Percentiles rank a stretch among this genome's conserved stretches.
Evolutionary conservation across 2,888 invertebrate species (phyloP).

Genomic region (Cosmorhoe ocellata): DNA sequence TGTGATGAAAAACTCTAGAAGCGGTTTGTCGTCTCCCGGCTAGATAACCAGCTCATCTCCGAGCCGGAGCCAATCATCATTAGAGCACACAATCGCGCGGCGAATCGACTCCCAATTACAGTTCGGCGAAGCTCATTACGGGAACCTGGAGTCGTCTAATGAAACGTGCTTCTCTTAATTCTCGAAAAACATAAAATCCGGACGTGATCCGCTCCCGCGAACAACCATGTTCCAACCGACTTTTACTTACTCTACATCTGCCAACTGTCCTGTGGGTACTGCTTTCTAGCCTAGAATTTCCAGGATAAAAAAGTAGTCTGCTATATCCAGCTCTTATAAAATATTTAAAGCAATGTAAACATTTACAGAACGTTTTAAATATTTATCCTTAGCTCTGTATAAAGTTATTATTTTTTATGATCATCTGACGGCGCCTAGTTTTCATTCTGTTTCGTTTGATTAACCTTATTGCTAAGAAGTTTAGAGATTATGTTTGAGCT

Average conservation of each 20-base stretch:
- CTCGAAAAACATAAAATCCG: constrained; percentile 23
- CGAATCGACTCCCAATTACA: constrained; percentile 16
- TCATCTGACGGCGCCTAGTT: no score
- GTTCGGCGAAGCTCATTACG: constrained; percentile 20
- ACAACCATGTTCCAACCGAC: not conserved
- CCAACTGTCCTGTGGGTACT: no score
- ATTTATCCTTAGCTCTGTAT: no score
- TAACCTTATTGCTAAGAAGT: constrained; percentile 6
- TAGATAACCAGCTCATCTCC: not conserved
- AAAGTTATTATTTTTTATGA: no score
- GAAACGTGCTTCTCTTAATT: constrained; percentile 20
- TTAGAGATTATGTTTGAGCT: not conserved
- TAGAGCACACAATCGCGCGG: constrained; percentile 1
- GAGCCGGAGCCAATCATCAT: constrained; percentile 15
- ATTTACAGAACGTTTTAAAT: no score
- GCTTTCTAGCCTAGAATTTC: no score
- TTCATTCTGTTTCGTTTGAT: not conserved
- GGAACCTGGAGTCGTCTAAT: constrained; percentile 13
- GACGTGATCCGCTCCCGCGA: constrained; percentile 19
- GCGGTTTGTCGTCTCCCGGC: no score
- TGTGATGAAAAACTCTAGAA: no score
- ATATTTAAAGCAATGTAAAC: no score
- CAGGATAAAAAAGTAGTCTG: no score
- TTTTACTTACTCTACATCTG: not conserved
- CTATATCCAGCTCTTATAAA: no score